Evolutionary conservation across 2,113 vertebrate genomes (phyloP).

Genomic region (Bucco capensis): DNA sequence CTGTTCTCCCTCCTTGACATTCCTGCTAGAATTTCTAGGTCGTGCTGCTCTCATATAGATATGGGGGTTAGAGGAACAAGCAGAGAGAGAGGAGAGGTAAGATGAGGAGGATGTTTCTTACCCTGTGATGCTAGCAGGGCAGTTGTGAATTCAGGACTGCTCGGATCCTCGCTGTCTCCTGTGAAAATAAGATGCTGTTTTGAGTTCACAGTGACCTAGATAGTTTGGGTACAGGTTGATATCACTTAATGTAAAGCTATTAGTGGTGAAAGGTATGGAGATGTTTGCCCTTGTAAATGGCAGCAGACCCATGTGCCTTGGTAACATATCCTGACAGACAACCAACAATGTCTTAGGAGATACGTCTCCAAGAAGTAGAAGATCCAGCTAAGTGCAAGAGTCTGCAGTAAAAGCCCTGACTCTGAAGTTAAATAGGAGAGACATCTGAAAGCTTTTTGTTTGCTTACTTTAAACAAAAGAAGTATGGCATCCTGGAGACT

Average conservation of each 20-base stretch:
- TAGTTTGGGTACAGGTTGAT: background rate
- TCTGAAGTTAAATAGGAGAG: background rate
- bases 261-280: background rate
- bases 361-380: background rate
- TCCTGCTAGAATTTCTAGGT: background rate
- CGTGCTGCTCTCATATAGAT: background rate
- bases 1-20: background rate
- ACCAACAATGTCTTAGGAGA: background rate
- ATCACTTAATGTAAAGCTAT: background rate
- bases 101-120: background rate
- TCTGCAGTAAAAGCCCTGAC: background rate
- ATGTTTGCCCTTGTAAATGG: background rate
- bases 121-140: rapidly evolving
- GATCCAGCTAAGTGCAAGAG: background rate
- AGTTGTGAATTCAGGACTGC: background rate
- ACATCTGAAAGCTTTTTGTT: background rate
- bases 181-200: background rate
- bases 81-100: background rate
- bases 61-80: background rate
- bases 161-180: background rate
- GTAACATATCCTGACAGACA: background rate
- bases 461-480: background rate
- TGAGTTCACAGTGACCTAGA: background rate
- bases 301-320: background rate
- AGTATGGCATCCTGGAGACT: background rate